phyloP scores from a whole-genome alignment of 2,888 invertebrate species.

The Drosophila phalerata region DNA sequence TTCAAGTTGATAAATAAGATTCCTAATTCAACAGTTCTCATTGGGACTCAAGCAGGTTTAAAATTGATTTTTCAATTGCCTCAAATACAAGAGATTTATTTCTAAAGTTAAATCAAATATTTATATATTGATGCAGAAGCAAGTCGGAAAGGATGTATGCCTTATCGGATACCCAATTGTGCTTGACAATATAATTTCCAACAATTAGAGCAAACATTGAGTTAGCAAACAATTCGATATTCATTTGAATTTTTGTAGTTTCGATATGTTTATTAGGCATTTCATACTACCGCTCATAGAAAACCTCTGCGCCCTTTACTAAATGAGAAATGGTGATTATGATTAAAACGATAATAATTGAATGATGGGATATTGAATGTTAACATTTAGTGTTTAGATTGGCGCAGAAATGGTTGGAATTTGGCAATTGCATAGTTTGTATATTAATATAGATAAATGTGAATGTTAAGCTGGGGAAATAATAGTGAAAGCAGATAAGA shows the following conservation, averaged over 20 bases:
- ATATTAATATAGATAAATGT: slow-evolving; percentile 63
- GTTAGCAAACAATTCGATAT: slow-evolving; percentile 14
- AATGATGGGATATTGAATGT: slow-evolving; percentile 54
- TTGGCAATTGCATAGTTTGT: slow-evolving; percentile 61
- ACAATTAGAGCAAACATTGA: slow-evolving; percentile 22
- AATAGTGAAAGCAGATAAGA: slow-evolving; percentile 28
- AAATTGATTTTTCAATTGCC: slow-evolving; percentile 11
- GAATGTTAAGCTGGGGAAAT: slow-evolving; percentile 33
- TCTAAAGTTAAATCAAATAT: slow-evolving; percentile 3
- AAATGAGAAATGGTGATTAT: slow-evolving; percentile 22
- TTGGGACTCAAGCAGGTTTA: slow-evolving; percentile 3
- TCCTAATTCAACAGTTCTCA: background rate
- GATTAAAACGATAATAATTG: slow-evolving; percentile 13
- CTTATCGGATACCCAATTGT: slow-evolving; percentile 57
- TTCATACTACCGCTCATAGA: slow-evolving; percentile 24
- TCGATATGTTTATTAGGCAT: slow-evolving; percentile 25
- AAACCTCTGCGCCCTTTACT: slow-evolving; percentile 42
- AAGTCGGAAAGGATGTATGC: background rate
- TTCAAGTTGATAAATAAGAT: slow-evolving; percentile 5
- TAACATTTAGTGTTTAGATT: slow-evolving; percentile 56
- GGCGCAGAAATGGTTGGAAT: slow-evolving; percentile 50
- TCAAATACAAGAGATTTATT: background rate
- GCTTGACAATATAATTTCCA: slow-evolving; percentile 85
- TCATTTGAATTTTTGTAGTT: slow-evolving; percentile 10
- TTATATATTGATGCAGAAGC: background rate